phyloP scores from a whole-genome alignment of 2,888 invertebrate species.

The Thera britannica region DNA sequence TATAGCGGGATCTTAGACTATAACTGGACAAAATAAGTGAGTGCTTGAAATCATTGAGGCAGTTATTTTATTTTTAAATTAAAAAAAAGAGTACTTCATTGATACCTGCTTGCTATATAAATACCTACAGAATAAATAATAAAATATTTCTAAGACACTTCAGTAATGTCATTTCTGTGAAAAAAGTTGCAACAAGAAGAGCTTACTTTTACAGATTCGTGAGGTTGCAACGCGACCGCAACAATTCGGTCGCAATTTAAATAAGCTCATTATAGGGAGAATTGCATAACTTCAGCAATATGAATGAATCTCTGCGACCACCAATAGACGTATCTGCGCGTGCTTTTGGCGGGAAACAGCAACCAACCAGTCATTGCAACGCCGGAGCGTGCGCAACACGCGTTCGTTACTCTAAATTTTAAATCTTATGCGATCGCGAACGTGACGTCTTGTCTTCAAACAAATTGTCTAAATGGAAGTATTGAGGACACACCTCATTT shows the following conservation, averaged over 20 bases:
- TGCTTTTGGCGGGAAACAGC: conserved; percentile 79
- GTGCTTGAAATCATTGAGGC: too few species aligned
- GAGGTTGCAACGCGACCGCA: conserved; percentile 54
- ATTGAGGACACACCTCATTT: conserved; percentile 80
- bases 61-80: too few species aligned
- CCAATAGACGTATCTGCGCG: conserved; percentile 63
- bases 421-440: conserved; percentile 74
- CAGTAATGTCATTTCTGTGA: too few species aligned
- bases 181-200: background rate
- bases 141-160: too few species aligned
- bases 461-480: conserved; percentile 74
- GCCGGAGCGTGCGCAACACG: conserved; percentile 81
- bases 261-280: conserved; percentile 57
- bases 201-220: conserved; percentile 9
- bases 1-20: too few species aligned
- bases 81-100: too few species aligned
- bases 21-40: too few species aligned
- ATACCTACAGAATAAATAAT: too few species aligned
- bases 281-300: conserved; percentile 68
- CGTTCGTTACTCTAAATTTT: conserved; percentile 64
- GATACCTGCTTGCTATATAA: too few species aligned
- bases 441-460: conserved; percentile 78
- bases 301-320: conserved; percentile 71
- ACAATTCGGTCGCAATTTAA: conserved; percentile 51
- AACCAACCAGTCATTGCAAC: conserved; percentile 69